Conservation (phyloP, 2,888 invertebrate genomes). For the Agrilus biguttatus region DNA sequence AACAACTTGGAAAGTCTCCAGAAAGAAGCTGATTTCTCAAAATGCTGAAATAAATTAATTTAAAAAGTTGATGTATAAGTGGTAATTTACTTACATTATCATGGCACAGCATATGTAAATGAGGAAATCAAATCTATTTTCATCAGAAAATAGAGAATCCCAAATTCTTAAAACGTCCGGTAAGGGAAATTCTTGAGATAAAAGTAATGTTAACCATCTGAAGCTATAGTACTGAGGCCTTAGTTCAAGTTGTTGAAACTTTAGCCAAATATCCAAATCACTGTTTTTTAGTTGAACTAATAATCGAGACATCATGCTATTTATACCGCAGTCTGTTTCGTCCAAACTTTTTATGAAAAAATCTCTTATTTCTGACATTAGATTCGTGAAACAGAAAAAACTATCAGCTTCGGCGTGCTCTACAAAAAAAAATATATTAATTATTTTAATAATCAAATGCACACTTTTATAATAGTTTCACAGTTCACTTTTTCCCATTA, state of each 20-base stretch:
- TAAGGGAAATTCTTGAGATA: conserved; percentile 94
- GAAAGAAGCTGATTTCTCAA: conserved; percentile 67
- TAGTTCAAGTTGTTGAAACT: conserved; percentile 69
- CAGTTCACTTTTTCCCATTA: too few species aligned
- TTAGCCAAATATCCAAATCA: conserved; percentile 64
- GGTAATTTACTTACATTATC: conserved; percentile 67
- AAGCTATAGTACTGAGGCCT: conserved; percentile 95
- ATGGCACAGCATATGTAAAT: conserved; percentile 92
- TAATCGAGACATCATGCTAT: conserved; percentile 76
- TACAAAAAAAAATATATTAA: conserved; percentile 27
- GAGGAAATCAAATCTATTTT: conserved; percentile 78
- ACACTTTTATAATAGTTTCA: too few species aligned
- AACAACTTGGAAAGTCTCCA: conserved; percentile 86
- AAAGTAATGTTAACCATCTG: conserved; percentile 87
- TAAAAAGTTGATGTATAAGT: conserved; percentile 2
- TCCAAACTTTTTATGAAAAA: conserved; percentile 94
- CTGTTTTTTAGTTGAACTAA: conserved; percentile 59
- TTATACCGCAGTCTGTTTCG: conserved; percentile 82
- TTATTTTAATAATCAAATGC: too few species aligned
- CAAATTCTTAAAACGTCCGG: conserved; percentile 95
- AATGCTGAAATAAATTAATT: conserved; percentile 41
- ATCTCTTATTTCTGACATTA: conserved; percentile 96
- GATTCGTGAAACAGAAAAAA: conserved; percentile 95
- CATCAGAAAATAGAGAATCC: conserved; percentile 92
- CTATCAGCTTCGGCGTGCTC: conserved; percentile 93